Evolutionary conservation across 2,797 vertebrate genomes (phyloP).

Genomic region (Lithobates sylvaticus): DNA sequence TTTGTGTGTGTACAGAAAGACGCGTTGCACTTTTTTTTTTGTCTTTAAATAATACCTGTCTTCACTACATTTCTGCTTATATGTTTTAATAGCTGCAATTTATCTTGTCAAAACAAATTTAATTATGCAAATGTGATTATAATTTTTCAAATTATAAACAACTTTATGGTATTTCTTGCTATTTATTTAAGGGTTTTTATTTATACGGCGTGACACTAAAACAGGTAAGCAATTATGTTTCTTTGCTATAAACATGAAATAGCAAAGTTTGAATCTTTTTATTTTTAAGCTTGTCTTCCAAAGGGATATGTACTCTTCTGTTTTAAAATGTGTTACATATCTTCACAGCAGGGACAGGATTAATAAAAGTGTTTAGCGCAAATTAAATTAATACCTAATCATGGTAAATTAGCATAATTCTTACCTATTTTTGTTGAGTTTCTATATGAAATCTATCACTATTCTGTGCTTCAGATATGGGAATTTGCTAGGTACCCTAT

Average conservation of each 20-base stretch:
- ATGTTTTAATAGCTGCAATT: constrained; percentile 36
- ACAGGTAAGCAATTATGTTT: constrained; percentile 46
- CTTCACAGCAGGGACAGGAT: constrained; percentile 17
- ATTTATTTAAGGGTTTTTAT: constrained; percentile 33
- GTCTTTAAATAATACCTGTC: background rate
- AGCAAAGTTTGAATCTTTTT: constrained; percentile 26
- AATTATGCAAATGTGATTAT: constrained; percentile 27
- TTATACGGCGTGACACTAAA: constrained; percentile 21
- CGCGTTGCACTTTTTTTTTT: background rate
- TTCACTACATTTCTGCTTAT: constrained; percentile 4
- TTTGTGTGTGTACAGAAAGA: too few species aligned
- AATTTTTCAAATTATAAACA: constrained; percentile 29
- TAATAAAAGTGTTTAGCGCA: constrained; percentile 2
- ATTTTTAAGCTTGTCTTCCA: constrained; percentile 27
- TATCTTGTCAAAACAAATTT: constrained; percentile 37
- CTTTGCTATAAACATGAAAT: constrained; percentile 42
- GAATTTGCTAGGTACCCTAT: background rate
- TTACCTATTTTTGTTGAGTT: background rate
- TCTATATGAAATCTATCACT: background rate
- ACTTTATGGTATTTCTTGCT: constrained; percentile 22
- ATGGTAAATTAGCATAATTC: background rate
- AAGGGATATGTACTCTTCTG: constrained; percentile 28
- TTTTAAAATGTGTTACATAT: constrained; percentile 32
- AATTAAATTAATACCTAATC: background rate
- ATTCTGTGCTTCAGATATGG: background rate